Evolutionary conservation across 2,888 invertebrate genomes (phyloP).

Genomic region (Temnothorax rugatulus): DNA sequence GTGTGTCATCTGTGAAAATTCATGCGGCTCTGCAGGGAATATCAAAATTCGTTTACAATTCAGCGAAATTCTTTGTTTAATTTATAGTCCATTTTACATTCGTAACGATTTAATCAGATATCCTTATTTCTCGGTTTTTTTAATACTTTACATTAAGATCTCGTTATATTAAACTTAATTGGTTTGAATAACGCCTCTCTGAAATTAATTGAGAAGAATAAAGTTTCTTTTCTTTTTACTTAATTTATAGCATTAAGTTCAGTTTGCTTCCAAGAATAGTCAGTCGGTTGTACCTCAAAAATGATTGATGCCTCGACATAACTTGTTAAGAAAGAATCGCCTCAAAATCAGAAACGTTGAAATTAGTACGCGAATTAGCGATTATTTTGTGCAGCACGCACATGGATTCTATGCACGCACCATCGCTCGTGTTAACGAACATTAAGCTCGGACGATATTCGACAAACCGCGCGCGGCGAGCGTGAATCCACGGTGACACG

Average conservation of each 20-base stretch:
- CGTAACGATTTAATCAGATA: neutral
- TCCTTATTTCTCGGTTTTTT: conserved; percentile 1
- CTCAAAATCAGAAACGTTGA: neutral
- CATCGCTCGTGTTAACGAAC: conserved; percentile 21
- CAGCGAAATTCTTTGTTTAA: conserved; percentile 2
- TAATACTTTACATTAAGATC: neutral
- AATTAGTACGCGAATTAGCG: neutral
- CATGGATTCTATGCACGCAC: neutral
- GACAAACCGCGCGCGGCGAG: conserved; percentile 16
- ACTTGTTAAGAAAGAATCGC: neutral
- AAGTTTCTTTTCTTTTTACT: neutral
- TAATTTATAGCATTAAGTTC: neutral
- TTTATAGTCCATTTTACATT: neutral
- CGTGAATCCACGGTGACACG: neutral
- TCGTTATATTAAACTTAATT: neutral
- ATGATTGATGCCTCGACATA: neutral
- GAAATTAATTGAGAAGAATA: neutral
- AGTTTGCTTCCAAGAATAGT: neutral
- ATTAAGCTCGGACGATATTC: conserved; percentile 30
- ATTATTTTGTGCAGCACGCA: neutral
- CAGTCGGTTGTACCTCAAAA: neutral
- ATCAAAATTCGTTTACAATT: conserved; percentile 13
- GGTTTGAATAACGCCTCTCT: neutral
- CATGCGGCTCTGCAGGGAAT: neutral
- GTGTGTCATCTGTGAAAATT: conserved; percentile 42